phyloP scores from a whole-genome alignment of 2,113 vertebrate genomes.

The Hippocampus barbouri region DNA sequence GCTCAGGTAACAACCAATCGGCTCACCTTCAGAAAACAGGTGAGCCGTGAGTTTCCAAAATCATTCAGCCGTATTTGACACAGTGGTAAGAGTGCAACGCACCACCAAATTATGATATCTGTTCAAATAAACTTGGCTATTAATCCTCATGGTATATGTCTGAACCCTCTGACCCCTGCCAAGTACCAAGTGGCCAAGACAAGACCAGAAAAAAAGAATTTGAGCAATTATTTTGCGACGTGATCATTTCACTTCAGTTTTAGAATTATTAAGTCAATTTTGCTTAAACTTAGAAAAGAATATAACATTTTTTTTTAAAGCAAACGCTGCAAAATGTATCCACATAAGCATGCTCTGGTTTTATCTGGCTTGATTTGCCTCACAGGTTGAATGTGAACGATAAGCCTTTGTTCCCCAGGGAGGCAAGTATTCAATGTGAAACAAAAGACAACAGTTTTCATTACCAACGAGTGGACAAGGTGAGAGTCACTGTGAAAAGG shows the following conservation, averaged over 20 bases:
- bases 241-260: neutral
- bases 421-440: constrained; percentile 83
- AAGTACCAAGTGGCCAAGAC: neutral
- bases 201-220: neutral
- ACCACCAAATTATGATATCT: too few species aligned
- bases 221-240: too few species aligned
- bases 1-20: too few species aligned
- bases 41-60: too few species aligned
- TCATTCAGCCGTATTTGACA: too few species aligned
- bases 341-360: constrained; percentile 65
- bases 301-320: neutral
- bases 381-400: constrained; percentile 74
- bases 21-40: too few species aligned
- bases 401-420: constrained; percentile 80
- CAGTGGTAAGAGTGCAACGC: too few species aligned
- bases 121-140: too few species aligned
- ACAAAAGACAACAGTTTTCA: constrained; percentile 93
- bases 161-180: neutral
- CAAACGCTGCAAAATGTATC: neutral
- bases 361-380: constrained; percentile 80
- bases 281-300: neutral
- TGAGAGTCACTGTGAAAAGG: constrained; percentile 90
- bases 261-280: neutral
- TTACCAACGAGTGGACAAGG: constrained; percentile 90
- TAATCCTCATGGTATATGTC: neutral